Percentiles rank a stretch among this genome's conserved stretches.
Conservation (phyloP, 2,888 invertebrate species). For the Synergus itoensis region DNA sequence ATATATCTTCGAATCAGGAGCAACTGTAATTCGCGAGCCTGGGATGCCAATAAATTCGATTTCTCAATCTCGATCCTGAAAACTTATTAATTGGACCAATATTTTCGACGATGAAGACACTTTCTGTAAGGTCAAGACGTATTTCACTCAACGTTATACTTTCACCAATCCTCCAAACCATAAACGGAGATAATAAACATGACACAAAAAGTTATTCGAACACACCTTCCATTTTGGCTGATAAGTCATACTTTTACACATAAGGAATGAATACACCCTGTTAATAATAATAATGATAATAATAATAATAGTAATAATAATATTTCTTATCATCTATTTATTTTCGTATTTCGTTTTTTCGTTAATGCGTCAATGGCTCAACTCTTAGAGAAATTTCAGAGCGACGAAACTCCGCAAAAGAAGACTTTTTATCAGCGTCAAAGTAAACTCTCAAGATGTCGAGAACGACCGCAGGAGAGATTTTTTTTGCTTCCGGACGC, state of each 20-base stretch:
- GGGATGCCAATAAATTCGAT: slow-evolving; percentile 22
- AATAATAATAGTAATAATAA: neutral
- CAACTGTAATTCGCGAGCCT: slow-evolving; percentile 9
- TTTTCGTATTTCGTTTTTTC: neutral
- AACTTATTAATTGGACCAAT: slow-evolving; percentile 28
- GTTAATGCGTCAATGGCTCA: neutral
- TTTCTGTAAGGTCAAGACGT: slow-evolving; percentile 14
- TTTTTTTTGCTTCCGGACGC: slow-evolving; percentile 13
- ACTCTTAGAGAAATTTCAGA: slow-evolving; percentile 3
- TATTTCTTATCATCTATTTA: neutral
- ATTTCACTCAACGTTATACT: slow-evolving; percentile 23
- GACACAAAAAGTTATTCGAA: slow-evolving; percentile 18
- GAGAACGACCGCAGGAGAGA: neutral
- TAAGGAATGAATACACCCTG: neutral
- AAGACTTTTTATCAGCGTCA: slow-evolving; percentile 2
- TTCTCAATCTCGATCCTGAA: slow-evolving; percentile 32
- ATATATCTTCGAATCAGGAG: neutral
- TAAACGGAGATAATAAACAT: slow-evolving; percentile 17
- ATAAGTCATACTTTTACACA: neutral
- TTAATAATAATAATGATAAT: too few species aligned
- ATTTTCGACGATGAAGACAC: slow-evolving; percentile 23
- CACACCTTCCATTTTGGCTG: slow-evolving; percentile 10
- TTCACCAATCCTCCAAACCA: slow-evolving; percentile 9
- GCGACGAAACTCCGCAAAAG: slow-evolving; percentile 5
- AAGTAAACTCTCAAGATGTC: slow-evolving; percentile 8